Evolutionary conservation across 2,113 vertebrate genomes (phyloP), one percentile per base, ranked within the genome.

Genomic region (Chrysemys picta): DNA sequence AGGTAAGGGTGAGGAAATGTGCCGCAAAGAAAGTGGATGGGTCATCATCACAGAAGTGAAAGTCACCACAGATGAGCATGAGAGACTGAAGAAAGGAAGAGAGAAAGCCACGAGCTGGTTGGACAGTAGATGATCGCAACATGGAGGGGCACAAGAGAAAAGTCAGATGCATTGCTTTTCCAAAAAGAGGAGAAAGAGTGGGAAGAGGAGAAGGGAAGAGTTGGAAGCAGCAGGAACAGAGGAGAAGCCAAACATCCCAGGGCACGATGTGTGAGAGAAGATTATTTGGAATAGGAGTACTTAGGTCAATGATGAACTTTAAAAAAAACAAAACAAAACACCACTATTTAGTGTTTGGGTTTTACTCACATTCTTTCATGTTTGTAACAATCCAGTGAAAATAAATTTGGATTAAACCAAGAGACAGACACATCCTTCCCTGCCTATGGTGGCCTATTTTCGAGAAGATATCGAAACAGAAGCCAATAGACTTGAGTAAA

Each of bases 191-290:
- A 42, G 45, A 27, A 82, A 31, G 57, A 62, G 11, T 62, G 29
- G 57, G 62, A 50, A 0, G 21, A 21, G 45, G 1, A 4, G 0
- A 8, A 6, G 16, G 76, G 1, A 38, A 81, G 45, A 5, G 2
- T 0, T 76, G 65, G 49, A 85, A 95, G 84, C 57, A 88, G 91
- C n/a, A 59, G 72, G 11, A 45, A 9, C 80, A 72, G 85, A 65
- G 82, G 6, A 82, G 17, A 83, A 93, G 78, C 6, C 38, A 35
- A 87, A 80, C 75, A 45, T 10, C 47, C 80, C 45, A 5, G 3
- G 22, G 75, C 79, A 80, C 31, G 65, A 19, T 96, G 91, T 72
- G 19, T 50, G 57, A 82, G 50, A 81, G 50, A 54, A 79, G 85
- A 85, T 35, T 57, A 24, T 35, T 59, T 80, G 59, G 29, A 82